These are phyloP conservation scores for Lacanobia oleracea DNA, from an alignment of 2,888 invertebrate species.

Conservation along the genomic window DNA sequence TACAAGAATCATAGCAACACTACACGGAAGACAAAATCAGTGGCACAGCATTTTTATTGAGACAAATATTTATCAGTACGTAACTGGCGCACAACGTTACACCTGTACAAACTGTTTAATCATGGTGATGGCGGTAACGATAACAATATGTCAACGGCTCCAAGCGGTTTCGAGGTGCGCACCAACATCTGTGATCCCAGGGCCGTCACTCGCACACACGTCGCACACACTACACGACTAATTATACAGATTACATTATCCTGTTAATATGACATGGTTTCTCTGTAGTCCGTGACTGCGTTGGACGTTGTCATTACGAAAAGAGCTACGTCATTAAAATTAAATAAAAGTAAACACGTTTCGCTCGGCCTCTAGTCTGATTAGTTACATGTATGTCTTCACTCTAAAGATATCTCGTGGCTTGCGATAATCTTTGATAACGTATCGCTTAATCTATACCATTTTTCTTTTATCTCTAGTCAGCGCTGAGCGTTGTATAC, in stretches of 20 bases:
- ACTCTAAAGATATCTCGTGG: constrained; percentile 73
- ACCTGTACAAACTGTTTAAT: constrained; percentile 84
- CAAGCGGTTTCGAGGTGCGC: constrained; percentile 66
- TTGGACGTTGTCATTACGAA: constrained; percentile 46
- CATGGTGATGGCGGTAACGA: constrained; percentile 78
- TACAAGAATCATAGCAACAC: constrained; percentile 44
- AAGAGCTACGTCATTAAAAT: constrained; percentile 66
- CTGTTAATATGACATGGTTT: constrained; percentile 50
- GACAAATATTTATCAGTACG: constrained; percentile 73
- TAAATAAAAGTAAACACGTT: constrained; percentile 73
- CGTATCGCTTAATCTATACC: constrained; percentile 66
- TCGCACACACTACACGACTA: constrained; percentile 50
- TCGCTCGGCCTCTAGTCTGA: constrained; percentile 62
- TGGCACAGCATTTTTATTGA: constrained; percentile 64
- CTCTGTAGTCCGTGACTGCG: constrained; percentile 6
- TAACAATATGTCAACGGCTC: constrained; percentile 77
- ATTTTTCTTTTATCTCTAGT: constrained; percentile 64
- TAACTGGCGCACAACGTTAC: constrained; percentile 74
- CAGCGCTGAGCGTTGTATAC: constrained; percentile 48
- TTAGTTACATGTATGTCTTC: constrained; percentile 64
- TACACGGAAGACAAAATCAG: constrained; percentile 57
- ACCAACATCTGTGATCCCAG: constrained; percentile 60
- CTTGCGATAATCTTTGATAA: constrained; percentile 80
- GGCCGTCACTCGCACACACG: constrained; percentile 51
- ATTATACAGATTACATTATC: constrained; percentile 56